Base-by-base conservation (phyloP, 2,113 vertebrate genomes). In the Todiramphus chloris region DNA sequence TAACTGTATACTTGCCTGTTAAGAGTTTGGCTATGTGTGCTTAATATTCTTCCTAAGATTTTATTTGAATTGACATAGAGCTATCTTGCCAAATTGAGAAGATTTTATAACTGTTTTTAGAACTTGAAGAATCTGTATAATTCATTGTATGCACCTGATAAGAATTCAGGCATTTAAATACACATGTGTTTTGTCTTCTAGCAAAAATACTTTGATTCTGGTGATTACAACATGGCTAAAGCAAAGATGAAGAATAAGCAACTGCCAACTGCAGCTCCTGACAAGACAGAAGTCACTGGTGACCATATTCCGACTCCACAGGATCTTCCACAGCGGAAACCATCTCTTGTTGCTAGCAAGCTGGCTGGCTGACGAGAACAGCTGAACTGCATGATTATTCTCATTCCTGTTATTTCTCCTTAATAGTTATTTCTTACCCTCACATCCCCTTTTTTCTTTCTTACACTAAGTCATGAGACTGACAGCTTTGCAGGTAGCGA, bases 141-240 rank as follows among this genome's bases (percentile, higher is more conserved):
- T 82, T 92, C 11, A 20, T 17, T 64, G 16, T 55, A 59, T 84
- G 35, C 28, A 72, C 91, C 30, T 59, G 43, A 16, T 81, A 79
- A 90, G 35, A 62, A 46, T 89, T 33, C 72, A 59, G 31, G 18
- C 67, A 69, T 75, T 68, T 77, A 91, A 89, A 68, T 41, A 16
- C 19, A 13, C 72, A 2, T 73, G 23, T 94, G 31, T 96, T 97
- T 96, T 97, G 60, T 91, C 59, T 98, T 97, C 33, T 96, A 99
- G 99, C 99, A 99, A 99, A 99, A 99, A 94, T 99, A 99, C 97
- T 99, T 99, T 96, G 99, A 99, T 98, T 99, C 99, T 78, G 99
- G 99, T 8, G 99, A 99, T 98, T 99, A 99, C 98, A 99, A 99
- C 98, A 99, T 99, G 99, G 99, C 99, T 67, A 99, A 99, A 98